These are phyloP conservation scores for Phocides pigmalion DNA, from an alignment of 1,140 invertebrate genomes.

Conservation along the genomic window DNA sequence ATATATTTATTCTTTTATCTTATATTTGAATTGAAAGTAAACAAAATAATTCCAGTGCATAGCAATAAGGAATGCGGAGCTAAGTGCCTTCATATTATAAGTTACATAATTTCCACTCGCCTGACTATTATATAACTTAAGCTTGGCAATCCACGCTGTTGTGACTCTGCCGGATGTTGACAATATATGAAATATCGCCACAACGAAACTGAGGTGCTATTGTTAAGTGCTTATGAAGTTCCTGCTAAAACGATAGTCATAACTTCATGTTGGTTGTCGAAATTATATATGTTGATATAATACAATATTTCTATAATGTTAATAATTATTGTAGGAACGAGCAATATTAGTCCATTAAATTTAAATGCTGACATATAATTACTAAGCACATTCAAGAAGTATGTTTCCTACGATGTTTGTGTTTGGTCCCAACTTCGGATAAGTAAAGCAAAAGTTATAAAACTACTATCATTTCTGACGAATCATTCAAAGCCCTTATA, in stretches of 20 bases:
- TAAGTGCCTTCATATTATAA: constrained; percentile 27
- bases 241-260: not conserved
- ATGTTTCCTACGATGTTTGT: not conserved
- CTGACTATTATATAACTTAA: constrained; percentile 2
- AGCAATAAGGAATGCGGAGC: not conserved
- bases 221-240: constrained; percentile 11
- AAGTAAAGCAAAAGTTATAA: too few species aligned
- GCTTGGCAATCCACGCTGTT: constrained; percentile 6
- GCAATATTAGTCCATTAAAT: constrained; percentile 1
- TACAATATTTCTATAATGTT: not conserved
- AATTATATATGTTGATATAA: not conserved
- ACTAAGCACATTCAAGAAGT: too few species aligned
- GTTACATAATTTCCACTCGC: constrained; percentile 9
- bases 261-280: not conserved
- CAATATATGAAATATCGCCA: constrained; percentile 26
- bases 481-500: too few species aligned
- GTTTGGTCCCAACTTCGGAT: too few species aligned
- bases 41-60: constrained; percentile 17
- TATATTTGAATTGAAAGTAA: not conserved
- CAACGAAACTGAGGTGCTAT: constrained; percentile 31
- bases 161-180: constrained; percentile 4
- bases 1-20: too few species aligned
- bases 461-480: too few species aligned
- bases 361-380: not conserved
- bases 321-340: not conserved